Evolutionary conservation across 2,113 vertebrate genomes (phyloP).

Genomic region (Myiozetetes cayanensis): DNA sequence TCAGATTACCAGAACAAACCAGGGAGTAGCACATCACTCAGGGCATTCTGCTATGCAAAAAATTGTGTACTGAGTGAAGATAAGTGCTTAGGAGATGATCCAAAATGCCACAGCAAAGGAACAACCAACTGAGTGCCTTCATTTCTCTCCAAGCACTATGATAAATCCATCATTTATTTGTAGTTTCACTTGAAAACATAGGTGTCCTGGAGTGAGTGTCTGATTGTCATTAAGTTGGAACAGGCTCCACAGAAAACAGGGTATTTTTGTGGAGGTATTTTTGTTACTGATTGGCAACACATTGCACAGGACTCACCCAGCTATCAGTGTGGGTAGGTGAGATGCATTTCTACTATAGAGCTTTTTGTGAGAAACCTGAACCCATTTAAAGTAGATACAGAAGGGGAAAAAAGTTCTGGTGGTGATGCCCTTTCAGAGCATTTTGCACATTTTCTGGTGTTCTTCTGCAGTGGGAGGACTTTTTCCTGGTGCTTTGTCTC

Average conservation of each 20-base stretch:
- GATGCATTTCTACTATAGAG: not conserved
- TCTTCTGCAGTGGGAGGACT: not conserved
- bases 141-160: not conserved
- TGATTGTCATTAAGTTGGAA: not conserved
- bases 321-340: not conserved
- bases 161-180: not conserved
- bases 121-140: not conserved
- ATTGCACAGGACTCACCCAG: not conserved
- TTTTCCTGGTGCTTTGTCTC: not conserved
- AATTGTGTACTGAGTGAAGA: not conserved
- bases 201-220: not conserved
- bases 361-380: not conserved
- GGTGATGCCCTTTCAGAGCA: not conserved
- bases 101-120: not conserved
- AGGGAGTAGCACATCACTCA: not conserved
- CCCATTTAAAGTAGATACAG: not conserved
- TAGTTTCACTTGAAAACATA: not conserved
- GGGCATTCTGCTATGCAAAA: not conserved
- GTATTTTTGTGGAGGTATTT: not conserved
- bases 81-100: not conserved
- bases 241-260: not conserved
- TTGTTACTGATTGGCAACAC: not conserved
- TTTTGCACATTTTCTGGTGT: not conserved
- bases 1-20: not conserved
- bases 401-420: not conserved